Percentiles rank a stretch among this genome's conserved stretches.
These are phyloP conservation scores for Rallus limicola DNA, from an alignment of 2,113 vertebrate species.

Conservation along the genomic window DNA sequence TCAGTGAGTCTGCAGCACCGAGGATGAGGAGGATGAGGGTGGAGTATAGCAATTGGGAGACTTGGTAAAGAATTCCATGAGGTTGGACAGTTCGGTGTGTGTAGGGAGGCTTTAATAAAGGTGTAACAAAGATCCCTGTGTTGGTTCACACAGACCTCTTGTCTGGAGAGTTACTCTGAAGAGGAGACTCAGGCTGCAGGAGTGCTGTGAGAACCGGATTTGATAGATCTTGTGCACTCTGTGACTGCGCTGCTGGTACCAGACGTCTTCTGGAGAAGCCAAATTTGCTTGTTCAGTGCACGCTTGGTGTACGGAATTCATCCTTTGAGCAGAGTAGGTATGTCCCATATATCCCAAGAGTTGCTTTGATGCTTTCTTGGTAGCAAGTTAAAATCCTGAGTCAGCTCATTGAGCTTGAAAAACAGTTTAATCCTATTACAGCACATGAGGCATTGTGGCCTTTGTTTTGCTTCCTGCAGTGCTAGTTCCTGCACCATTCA, in stretches of 20 bases:
- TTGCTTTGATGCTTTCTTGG: slow-evolving; percentile 1
- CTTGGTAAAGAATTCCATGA: not conserved
- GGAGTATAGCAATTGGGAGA: not conserved
- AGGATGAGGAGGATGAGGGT: not conserved
- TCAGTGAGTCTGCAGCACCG: not conserved
- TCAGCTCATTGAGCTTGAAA: slow-evolving; percentile 39
- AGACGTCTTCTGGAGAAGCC: not conserved
- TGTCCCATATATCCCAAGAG: not conserved
- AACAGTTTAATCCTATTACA: slow-evolving; percentile 35
- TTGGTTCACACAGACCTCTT: not conserved
- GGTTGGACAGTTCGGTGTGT: not conserved
- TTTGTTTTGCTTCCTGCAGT: not conserved
- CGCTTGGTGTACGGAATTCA: not conserved
- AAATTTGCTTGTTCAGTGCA: not conserved
- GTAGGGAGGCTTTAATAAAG: not conserved
- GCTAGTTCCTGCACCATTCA: not conserved
- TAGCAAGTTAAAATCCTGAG: not conserved
- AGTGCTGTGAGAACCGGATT: not conserved
- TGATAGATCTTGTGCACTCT: not conserved
- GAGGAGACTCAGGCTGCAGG: not conserved
- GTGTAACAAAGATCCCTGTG: not conserved
- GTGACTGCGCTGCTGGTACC: not conserved
- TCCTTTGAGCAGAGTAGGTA: not conserved
- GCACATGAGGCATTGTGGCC: not conserved
- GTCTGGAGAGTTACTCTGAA: not conserved